Evolutionary conservation across 2,888 invertebrate genomes (phyloP), one percentile per base, ranked within the genome.

Genomic region (Tachina fera): DNA sequence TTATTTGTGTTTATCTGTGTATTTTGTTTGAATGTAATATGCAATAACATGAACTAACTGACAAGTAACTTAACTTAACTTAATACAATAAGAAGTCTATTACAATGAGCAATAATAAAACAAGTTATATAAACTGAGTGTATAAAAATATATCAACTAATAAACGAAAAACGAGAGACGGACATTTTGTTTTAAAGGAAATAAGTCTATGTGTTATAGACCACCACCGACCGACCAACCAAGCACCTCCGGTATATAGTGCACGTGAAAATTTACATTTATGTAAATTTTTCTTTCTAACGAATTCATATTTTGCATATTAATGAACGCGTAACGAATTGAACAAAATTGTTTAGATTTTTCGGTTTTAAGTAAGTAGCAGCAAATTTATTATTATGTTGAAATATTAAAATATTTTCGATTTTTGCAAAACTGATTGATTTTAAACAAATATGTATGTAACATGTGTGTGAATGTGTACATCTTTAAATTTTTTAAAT

Each of bases 101-200:
- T 49, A 51, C 19, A 65, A 56, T 53, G 61, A 22, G 10, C 5
- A n/a, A 51, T 60, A 41, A 49, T 19, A 56, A 77, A 83, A 72
- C 77, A 51, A 61, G 65, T 83, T 72, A 67, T 67, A 51, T 51
- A 77, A 77, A 77, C 60, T 76, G 53, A 65, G 60, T 77, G 6
- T 31, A 76, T 47, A 16, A 71, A 70, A 61, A 61, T 11, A 51
- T 75, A 43, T 41, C 19, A 78, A 68, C 41, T 75, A 51, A 74
- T 65, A 76, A 56, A 65, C 14, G 47, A 19, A 76, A 56, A n/a
- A 65, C 10, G 41, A 49, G 56, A 56, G 47, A 63, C 47, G 70
- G 51, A 78, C 68, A n/a, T 68, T 31, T 43, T 41, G 14, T 49
- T 6, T n/a, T 13, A 61, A 70, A 70, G 78, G 70, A 78, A 78